Evolutionary conservation across 1,140 invertebrate species (phyloP), one percentile per base, ranked within the genome.

Genomic region (Cotesia glomerata): DNA sequence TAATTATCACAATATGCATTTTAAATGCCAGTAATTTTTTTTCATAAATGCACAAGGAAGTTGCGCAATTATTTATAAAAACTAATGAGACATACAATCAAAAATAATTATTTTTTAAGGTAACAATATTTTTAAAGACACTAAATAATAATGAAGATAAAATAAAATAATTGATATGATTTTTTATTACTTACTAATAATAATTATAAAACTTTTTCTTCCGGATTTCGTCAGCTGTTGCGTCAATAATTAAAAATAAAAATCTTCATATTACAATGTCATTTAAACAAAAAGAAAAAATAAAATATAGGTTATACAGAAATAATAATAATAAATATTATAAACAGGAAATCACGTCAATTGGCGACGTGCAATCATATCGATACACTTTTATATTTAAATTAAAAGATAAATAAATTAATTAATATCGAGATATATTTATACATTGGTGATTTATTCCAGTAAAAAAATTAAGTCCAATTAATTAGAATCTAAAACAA

Each of bases 391-490:
- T 75, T 75, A 18, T 32, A 69, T 35, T 49, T 61, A 58, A 49
- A 36, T 36, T 4, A 14, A 58, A 52, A 74, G 52, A 35, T 65
- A 62, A 49, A 51, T 51, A 58, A 71, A 71, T 8, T 51, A 74
- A 59, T 45, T 3, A 74, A 63, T 69, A 35, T 73, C 26, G 52
- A 70, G 71, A 74, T 74, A 74, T 74, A 74, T 74, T 74, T 74
- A 71, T 74, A 74, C 73, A 26, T 74, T 71, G 73, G 49, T 65
- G 63, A 54, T 65, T 18, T 63, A 54, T 59, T 68, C 56, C 11
- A 58, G 34, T 66, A 64, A 52, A 56, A 56, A 52, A 65, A 7
- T 11, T 16, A 32, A 49, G n/a, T 35, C 9, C 18, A 39, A 34
- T 54, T 45, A 62, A 62, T 67, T 52, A 69, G 32, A 65, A 52